phyloP scores from a whole-genome alignment of 2,888 invertebrate species.

The Mimas tiliae region DNA sequence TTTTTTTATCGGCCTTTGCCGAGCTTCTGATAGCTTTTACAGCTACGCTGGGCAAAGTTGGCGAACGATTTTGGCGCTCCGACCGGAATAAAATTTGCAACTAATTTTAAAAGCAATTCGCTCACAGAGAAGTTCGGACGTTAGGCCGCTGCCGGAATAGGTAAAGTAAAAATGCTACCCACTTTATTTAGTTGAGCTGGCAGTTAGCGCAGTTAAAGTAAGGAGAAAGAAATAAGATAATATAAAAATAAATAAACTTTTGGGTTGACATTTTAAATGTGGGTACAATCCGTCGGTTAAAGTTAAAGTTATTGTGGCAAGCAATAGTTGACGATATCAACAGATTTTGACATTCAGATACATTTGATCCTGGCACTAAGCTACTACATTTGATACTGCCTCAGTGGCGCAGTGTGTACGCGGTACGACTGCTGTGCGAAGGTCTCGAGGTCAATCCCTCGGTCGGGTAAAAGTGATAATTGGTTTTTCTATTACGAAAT shows the following conservation, averaged over 20 bases:
- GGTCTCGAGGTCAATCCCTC: no score
- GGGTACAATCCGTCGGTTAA: background rate
- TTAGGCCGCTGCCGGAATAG: background rate
- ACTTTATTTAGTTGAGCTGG: background rate
- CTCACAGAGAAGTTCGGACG: background rate
- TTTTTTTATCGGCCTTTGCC: background rate
- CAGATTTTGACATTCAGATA: no score
- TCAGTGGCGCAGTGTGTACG: no score
- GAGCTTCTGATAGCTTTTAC: slow-evolving; percentile 9
- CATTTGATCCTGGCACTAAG: no score
- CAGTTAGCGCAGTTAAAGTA: background rate
- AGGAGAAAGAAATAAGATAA: background rate
- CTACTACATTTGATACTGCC: no score
- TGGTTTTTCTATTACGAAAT: no score
- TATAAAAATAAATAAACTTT: background rate
- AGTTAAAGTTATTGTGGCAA: no score
- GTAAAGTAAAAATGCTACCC: background rate
- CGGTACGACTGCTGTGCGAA: no score
- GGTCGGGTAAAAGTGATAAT: no score
- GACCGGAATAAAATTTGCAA: slow-evolving; percentile 15
- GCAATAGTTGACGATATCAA: no score
- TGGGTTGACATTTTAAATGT: no score
- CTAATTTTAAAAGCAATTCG: slow-evolving; percentile 16
- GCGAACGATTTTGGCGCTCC: slow-evolving; percentile 21
- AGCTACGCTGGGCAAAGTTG: slow-evolving; percentile 4